Base-by-base conservation (phyloP, 2,797 vertebrate species). In the Takifugu rubripes region DNA sequence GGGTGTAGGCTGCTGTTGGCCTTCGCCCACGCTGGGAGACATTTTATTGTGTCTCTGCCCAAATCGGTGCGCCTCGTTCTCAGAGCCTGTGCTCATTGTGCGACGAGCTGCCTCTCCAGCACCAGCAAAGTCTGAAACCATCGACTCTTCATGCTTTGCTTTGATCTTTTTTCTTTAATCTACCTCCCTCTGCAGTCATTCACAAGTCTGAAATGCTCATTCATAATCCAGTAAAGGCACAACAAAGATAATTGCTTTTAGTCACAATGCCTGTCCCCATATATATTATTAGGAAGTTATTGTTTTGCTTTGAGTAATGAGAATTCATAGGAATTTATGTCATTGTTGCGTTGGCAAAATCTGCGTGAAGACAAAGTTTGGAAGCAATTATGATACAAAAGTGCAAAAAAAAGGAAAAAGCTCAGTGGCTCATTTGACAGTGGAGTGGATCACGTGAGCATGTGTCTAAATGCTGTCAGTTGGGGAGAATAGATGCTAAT, bases 231-330 rank as follows among this genome's bases (percentile, higher is more conserved):
- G 60, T 33, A 74, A 74, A 72, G 2, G 70, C 63, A 59, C 55
- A 61, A 66, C 58, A 73, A 74, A 58, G 58, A 80, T 83, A 85
- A 89, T 90, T 84, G 78, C 78, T 87, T 45, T 45, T 45, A 16
- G 43, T 87, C 75, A 75, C 74, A 77, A 71, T 77, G 59, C 66
- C 53, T 65, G 61, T 64, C 72, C 75, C 5, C 27, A 52, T 74
- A 61, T 70, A 12, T 60, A 66, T 70, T 56, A 40, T 63, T 25
- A 78, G 27, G 72, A 81, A 78, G 81, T 79, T 59, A 88, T 88
- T 79, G 75, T 79, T 84, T 84, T 74, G 83, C 89, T 88, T 81
- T 69, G 66, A 89, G 85, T 84, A 84, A 82, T 78, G 72, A 80
- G 70, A 87, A 85, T 82, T 77, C 56, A 85, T 74, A 72, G 76